These are phyloP conservation scores for Achatina immaculata DNA, from an alignment of 1,140 invertebrate species.

Conservation along the genomic window DNA sequence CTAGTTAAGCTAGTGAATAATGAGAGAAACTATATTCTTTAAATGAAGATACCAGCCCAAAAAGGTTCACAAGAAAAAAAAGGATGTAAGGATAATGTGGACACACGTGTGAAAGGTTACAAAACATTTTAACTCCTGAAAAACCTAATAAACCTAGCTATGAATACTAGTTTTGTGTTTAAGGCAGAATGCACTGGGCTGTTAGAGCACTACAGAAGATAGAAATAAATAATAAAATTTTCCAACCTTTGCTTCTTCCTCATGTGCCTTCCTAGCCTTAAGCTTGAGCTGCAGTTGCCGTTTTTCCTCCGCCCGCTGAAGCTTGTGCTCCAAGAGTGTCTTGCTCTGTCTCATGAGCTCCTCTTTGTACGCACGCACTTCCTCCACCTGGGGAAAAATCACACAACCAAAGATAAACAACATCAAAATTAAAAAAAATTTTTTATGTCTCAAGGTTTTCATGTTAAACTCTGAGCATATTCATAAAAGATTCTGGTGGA, in stretches of 20 bases:
- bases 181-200: too few relatives aligned
- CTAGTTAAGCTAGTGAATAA: too few relatives aligned
- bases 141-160: too few relatives aligned
- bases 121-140: too few relatives aligned
- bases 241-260: conserved; percentile 90
- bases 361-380: conserved; percentile 89
- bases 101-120: too few relatives aligned
- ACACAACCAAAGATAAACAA: conserved; percentile 2
- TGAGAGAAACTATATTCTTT: too few relatives aligned
- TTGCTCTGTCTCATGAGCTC: conserved; percentile 88
- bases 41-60: too few relatives aligned
- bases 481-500: conserved; percentile 3
- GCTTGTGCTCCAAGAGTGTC: conserved; percentile 85
- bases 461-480: background rate
- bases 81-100: too few relatives aligned
- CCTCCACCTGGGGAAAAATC: conserved; percentile 80
- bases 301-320: conserved; percentile 93
- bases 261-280: conserved; percentile 94
- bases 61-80: too few relatives aligned
- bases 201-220: too few relatives aligned
- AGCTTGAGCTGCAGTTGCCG: conserved; percentile 83
- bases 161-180: too few relatives aligned
- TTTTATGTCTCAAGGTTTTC: background rate
- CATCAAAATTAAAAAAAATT: background rate
- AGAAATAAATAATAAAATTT: background rate